These are phyloP conservation scores for Plectropomus leopardus DNA, from an alignment of 2,113 vertebrate species.

Conservation along the genomic window DNA sequence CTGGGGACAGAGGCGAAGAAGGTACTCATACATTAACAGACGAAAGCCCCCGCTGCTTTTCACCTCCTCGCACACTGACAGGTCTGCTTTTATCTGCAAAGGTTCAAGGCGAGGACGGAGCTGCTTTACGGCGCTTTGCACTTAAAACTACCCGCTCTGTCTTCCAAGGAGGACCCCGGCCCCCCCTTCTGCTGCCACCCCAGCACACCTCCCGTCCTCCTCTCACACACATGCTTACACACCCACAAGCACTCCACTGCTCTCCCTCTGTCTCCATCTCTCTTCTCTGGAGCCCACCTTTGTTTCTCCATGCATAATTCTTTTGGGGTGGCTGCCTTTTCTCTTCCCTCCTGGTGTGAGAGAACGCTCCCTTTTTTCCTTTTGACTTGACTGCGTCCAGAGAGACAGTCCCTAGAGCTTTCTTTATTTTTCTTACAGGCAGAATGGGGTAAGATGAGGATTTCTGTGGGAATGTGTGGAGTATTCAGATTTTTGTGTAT, in stretches of 20 bases:
- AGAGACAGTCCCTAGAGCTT: constrained; percentile 71
- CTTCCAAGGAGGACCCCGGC: neutral
- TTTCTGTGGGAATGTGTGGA: constrained; percentile 23
- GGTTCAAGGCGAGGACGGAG: constrained; percentile 64
- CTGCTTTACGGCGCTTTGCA: constrained; percentile 52
- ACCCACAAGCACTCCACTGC: constrained; percentile 4
- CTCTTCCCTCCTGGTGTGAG: constrained; percentile 46
- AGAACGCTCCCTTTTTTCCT: constrained; percentile 62
- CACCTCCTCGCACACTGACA: constrained; percentile 52
- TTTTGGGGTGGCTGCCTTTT: constrained; percentile 53
- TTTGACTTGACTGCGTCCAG: constrained; percentile 62
- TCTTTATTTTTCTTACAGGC: constrained; percentile 20
- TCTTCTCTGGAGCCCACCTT: constrained; percentile 46
- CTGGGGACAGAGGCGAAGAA: constrained; percentile 41
- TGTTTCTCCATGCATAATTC: constrained; percentile 77
- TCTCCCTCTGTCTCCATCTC: constrained; percentile 10
- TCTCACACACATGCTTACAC: neutral
- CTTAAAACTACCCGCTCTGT: constrained; percentile 46
- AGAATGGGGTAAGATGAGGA: constrained; percentile 34
- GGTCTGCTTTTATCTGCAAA: constrained; percentile 67
- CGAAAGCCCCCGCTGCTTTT: constrained; percentile 42
- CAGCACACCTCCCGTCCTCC: neutral
- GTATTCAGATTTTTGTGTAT: constrained; percentile 18
- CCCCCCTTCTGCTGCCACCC: neutral
- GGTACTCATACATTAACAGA: constrained; percentile 57